Evolutionary conservation across 2,797 vertebrate species (phyloP).

Genomic region (Enteromius treurensis): DNA sequence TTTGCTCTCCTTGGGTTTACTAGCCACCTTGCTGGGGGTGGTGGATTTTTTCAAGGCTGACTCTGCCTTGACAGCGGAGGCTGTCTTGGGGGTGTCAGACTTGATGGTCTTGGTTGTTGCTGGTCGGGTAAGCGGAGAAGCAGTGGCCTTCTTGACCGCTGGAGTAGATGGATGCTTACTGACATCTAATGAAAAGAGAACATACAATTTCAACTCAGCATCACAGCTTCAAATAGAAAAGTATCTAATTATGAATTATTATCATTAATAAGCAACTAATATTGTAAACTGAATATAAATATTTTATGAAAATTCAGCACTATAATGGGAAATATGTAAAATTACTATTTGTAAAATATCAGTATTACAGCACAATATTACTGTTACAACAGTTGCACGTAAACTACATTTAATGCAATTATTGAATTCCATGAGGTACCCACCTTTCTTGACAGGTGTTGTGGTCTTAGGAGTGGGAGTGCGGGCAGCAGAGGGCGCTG

Average conservation of each 20-base stretch:
- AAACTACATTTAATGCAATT: background rate
- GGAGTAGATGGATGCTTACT: slow-evolving; percentile 70
- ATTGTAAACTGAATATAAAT: background rate
- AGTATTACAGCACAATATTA: background rate
- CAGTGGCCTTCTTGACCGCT: slow-evolving; percentile 72
- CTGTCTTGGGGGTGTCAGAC: slow-evolving; percentile 73
- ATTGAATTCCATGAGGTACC: background rate
- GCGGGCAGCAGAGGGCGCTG: slow-evolving; percentile 74
- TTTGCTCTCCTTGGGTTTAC: slow-evolving; percentile 71
- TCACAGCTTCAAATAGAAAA: slow-evolving; percentile 41
- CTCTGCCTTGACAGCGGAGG: slow-evolving; percentile 66
- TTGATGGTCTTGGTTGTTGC: slow-evolving; percentile 71
- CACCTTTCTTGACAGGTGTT: slow-evolving; percentile 79
- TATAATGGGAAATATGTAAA: background rate
- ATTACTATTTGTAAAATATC: background rate
- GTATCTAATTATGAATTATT: background rate
- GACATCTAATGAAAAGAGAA: slow-evolving; percentile 68
- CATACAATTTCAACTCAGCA: background rate
- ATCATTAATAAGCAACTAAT: background rate
- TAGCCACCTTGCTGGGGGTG: slow-evolving; percentile 62
- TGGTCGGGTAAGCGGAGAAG: slow-evolving; percentile 71
- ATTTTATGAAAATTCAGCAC: background rate
- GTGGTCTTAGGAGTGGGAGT: slow-evolving; percentile 68
- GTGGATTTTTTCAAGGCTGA: slow-evolving; percentile 69
- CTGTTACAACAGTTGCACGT: background rate